Evolutionary conservation across 2,888 invertebrate species (phyloP).

Genomic region (Anaspis maculata): DNA sequence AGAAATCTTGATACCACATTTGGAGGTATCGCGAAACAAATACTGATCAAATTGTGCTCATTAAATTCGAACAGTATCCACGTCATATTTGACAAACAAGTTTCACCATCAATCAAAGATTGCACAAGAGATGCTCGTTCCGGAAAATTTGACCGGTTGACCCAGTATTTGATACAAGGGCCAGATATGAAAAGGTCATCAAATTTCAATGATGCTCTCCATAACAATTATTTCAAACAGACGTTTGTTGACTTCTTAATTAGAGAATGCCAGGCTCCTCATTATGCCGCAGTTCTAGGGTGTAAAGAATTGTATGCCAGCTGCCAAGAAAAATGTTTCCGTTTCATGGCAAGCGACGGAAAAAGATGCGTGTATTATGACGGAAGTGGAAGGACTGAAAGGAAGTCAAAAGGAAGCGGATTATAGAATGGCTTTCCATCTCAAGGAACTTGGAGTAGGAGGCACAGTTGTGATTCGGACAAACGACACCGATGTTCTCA

Average conservation of each 20-base stretch:
- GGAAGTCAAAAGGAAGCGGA: background rate
- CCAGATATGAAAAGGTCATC: slow-evolving; percentile 26
- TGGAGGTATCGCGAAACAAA: slow-evolving; percentile 24
- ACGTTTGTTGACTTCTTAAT: slow-evolving; percentile 25
- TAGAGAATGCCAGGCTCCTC: slow-evolving; percentile 19
- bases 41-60: slow-evolving; percentile 24
- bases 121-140: no score
- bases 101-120: slow-evolving; percentile 32
- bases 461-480: background rate
- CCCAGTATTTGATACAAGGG: no score
- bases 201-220: slow-evolving; percentile 25
- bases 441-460: background rate
- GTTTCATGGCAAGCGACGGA: no score
- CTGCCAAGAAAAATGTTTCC: background rate
- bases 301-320: background rate
- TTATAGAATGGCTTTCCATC: background rate
- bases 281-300: background rate
- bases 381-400: no score
- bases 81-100: slow-evolving; percentile 29
- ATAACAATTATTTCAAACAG: slow-evolving; percentile 29
- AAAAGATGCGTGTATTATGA: no score
- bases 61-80: slow-evolving; percentile 20
- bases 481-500: background rate
- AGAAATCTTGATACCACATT: slow-evolving; percentile 23
- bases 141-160: no score